A percentile compares a stretch with the other conserved stretches of the same genome.
These are phyloP conservation scores for Rhabdornis inornatus DNA, from an alignment of 2,113 vertebrate genomes.

Conservation along the genomic window DNA sequence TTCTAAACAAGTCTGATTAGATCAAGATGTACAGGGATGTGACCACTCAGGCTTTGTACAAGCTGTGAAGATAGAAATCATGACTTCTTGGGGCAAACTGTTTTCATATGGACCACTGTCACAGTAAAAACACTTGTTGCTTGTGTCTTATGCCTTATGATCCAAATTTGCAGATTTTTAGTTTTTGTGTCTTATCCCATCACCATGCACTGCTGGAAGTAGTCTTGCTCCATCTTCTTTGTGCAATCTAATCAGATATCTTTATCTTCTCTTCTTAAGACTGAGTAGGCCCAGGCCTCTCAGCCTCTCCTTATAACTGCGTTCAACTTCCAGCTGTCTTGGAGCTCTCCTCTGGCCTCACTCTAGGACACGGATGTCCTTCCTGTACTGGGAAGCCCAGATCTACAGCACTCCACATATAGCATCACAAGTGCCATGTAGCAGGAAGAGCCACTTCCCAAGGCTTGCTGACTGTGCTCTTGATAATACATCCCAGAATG, in stretches of 20 bases:
- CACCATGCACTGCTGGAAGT: neutral
- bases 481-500: neutral
- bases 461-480: neutral
- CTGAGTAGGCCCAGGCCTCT: neutral
- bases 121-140: neutral
- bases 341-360: neutral
- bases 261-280: neutral
- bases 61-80: neutral
- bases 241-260: fast-evolving
- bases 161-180: neutral
- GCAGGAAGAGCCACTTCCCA: neutral
- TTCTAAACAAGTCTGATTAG: neutral
- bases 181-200: neutral
- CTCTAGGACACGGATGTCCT: fast-evolving
- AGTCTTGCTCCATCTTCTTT: neutral
- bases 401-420: neutral
- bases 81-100: neutral
- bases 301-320: neutral
- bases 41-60: neutral
- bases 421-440: neutral
- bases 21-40: neutral
- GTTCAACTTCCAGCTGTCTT: neutral
- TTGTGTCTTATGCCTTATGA: neutral
- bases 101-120: neutral
- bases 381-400: neutral